phyloP scores from a whole-genome alignment of 2,113 vertebrate species.

The Sapayoa aenigma region DNA sequence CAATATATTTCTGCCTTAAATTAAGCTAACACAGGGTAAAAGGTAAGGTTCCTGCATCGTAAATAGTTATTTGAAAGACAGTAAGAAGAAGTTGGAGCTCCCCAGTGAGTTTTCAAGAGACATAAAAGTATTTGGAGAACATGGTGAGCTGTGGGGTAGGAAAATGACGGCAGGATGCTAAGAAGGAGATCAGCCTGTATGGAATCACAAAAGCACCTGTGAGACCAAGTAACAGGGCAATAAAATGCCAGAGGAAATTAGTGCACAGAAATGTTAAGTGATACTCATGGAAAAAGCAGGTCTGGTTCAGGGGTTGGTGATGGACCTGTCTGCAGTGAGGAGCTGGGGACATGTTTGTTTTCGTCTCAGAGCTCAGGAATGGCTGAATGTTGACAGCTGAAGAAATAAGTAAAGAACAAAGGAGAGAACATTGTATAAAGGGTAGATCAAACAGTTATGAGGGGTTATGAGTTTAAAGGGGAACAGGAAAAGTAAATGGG shows the following conservation, averaged over 20 bases:
- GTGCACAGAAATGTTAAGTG: not conserved
- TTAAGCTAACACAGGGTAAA: not conserved
- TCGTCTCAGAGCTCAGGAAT: not conserved
- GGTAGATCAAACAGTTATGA: not conserved
- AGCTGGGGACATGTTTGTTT: not conserved
- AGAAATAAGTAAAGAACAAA: not conserved
- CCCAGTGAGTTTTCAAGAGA: not conserved
- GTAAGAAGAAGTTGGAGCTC: not conserved
- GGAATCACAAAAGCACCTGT: not conserved
- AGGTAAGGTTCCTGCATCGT: not conserved
- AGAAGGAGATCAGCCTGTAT: not conserved
- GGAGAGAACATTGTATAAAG: not conserved
- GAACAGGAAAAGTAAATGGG: not conserved
- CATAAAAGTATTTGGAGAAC: not conserved
- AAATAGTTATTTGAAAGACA: not conserved
- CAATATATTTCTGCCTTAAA: rapidly evolving
- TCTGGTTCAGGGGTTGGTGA: not conserved
- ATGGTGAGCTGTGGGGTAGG: not conserved
- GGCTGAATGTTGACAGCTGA: not conserved
- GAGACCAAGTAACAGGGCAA: not conserved
- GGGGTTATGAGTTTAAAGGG: not conserved
- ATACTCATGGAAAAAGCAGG: not conserved
- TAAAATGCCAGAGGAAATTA: not conserved
- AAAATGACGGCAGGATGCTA: not conserved
- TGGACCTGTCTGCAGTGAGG: not conserved